Base-by-base conservation (phyloP, 35 echinoderm and acorn worm species). In the Ophioderma brevispina region DNA sequence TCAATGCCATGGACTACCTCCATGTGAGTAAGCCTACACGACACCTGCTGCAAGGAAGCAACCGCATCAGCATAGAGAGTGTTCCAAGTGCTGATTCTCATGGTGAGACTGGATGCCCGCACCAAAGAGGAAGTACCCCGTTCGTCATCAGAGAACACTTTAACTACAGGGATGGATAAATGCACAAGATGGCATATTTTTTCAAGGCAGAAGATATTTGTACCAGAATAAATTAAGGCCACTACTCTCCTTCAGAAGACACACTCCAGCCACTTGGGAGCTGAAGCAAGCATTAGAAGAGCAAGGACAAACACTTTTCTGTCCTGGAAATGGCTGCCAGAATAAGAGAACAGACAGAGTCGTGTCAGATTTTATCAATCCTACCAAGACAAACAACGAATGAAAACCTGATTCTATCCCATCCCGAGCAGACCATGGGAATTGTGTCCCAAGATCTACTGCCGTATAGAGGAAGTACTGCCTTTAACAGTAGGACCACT, bases 371-470 rank as follows among this genome's bases (percentile, higher is more conserved):
- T 46, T n/a, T 46, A 17, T 46, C 41, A 46, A 46, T 8, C 41
- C 4, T 46, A 46, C 41, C 41, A 46, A 46, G 41, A 46, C 17
- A 46, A 46, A 46, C 41, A 46, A 46, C 41, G 17, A 17, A 46
- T 8, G 17, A 17, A 46, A 46, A 46, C 41, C 41, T 46, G 41
- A 46, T 17, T 41, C 25, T 90, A 95, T 88, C 79, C 87, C 13
- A 81, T 85, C n/a, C 77, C 83, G 50, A 64, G 39, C 59, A 11
- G 33, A 89, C 94, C 23, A 92, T 89, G 94, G 78, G 55, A 79
- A 95, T 84, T 55, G 41, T 92, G 21, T 90, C 84, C 40, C 78
- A 82, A 76, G 94, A 92, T 40, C 33, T 92, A 76, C 41, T 46
- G 41, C 4, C 4, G 4, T 8, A 4, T 8, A 17, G 17, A 46